Evolutionary conservation across 2,113 vertebrate genomes (phyloP).

Genomic region (Chascanopsetta lugubris): DNA sequence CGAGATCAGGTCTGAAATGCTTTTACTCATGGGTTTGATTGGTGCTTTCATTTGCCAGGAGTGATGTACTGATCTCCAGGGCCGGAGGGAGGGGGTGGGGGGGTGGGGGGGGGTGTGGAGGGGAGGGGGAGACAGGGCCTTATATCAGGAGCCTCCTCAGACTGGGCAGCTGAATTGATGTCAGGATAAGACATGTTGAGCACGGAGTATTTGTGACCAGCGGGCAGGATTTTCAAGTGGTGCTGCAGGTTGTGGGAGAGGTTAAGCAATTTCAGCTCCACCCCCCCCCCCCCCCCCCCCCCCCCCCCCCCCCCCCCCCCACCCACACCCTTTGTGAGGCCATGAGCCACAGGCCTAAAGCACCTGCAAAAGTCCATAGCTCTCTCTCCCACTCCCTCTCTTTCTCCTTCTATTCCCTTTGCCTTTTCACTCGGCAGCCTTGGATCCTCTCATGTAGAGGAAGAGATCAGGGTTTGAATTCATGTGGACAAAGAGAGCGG

Average conservation of each 20-base stretch:
- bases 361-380: constrained; percentile 20
- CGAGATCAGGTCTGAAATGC: background rate
- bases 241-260: constrained; percentile 50
- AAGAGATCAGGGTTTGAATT: constrained; percentile 1
- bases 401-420: background rate
- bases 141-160: background rate
- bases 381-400: background rate
- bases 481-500: background rate
- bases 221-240: constrained; percentile 45
- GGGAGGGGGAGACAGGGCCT: background rate
- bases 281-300: background rate
- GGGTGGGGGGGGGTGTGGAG: too few species aligned
- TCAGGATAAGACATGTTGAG: constrained; percentile 15
- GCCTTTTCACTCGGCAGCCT: background rate
- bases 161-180: constrained; percentile 33
- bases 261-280: constrained; percentile 28
- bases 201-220: constrained; percentile 34
- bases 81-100: background rate
- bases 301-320: background rate
- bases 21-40: background rate
- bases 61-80: background rate
- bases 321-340: constrained; percentile 18
- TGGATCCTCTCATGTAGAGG: background rate
- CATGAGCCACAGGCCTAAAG: constrained; percentile 1
- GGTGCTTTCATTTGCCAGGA: background rate